Evolutionary conservation across 2,797 vertebrate genomes (phyloP).

Genomic region (Chloroceryle inda): DNA sequence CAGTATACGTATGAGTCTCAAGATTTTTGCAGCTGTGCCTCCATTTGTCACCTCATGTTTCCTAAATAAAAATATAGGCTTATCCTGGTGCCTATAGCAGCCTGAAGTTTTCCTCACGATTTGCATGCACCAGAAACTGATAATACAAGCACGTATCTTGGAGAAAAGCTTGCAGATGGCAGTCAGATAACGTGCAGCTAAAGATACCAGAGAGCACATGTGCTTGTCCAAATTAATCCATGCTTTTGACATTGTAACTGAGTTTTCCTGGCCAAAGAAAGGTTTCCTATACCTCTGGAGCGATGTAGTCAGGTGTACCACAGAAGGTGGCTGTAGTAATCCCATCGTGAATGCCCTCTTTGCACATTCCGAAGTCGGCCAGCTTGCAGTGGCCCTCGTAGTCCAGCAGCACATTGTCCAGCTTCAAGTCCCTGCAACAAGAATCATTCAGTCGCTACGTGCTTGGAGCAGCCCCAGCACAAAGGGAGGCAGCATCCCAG

Average conservation of each 20-base stretch:
- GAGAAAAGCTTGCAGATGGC: neutral
- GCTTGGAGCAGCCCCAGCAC: neutral
- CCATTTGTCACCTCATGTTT: neutral
- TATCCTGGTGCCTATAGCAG: neutral
- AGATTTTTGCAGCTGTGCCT: neutral
- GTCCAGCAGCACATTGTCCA: conserved; percentile 97
- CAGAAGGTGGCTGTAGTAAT: conserved; percentile 94
- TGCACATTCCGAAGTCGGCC: conserved; percentile 99
- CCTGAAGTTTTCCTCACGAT: neutral
- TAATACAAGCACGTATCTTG: neutral
- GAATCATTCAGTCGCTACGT: rapidly evolving
- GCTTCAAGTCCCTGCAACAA: conserved; percentile 91
- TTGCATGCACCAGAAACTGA: neutral
- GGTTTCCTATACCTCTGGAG: conserved; percentile 89
- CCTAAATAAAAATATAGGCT: neutral
- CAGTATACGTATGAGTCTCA: neutral
- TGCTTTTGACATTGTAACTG: neutral
- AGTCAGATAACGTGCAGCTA: neutral
- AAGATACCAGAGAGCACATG: neutral
- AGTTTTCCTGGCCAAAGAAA: neutral
- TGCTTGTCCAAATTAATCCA: neutral
- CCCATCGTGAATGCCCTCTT: conserved; percentile 92
- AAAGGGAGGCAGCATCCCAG: neutral
- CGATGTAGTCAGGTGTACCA: conserved; percentile 97
- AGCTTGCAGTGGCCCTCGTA: conserved; percentile 97